These are phyloP conservation scores for Dysdera silvatica DNA, from an alignment of 1,140 invertebrate species.

Conservation along the genomic window DNA sequence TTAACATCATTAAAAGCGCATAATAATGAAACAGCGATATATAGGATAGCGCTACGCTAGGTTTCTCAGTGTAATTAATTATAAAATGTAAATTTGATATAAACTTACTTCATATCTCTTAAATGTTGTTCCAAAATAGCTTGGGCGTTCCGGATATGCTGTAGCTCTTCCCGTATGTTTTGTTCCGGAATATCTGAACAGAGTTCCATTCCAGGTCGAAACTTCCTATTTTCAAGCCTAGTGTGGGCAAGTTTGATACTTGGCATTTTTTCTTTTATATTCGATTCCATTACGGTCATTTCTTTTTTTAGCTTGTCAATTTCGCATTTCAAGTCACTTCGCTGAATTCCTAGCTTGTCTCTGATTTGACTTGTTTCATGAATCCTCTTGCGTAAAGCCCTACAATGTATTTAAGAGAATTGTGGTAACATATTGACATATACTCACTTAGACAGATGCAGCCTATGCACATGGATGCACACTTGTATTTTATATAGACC, in stretches of 20 bases:
- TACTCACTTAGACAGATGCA: too few species aligned
- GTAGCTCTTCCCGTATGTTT: slow-evolving; percentile 4
- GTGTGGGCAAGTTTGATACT: slow-evolving; percentile 20
- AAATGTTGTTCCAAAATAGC: slow-evolving; percentile 14
- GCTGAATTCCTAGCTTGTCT: slow-evolving; percentile 8
- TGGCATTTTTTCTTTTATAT: not conserved
- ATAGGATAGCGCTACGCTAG: too few species aligned
- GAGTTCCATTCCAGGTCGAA: slow-evolving; percentile 9
- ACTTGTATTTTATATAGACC: too few species aligned
- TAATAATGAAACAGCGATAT: too few species aligned
- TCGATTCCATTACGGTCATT: slow-evolving; percentile 4
- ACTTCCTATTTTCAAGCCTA: slow-evolving; percentile 15
- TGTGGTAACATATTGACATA: too few species aligned
- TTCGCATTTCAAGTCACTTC: slow-evolving; percentile 15
- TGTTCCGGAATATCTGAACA: not conserved
- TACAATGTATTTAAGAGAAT: too few species aligned
- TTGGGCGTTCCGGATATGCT: not conserved
- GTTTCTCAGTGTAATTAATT: too few species aligned
- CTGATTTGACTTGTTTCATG: slow-evolving; percentile 25
- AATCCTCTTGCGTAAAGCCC: slow-evolving; percentile 15
- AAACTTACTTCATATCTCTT: slow-evolving; percentile 17
- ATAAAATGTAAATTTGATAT: too few species aligned
- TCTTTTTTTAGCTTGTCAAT: slow-evolving; percentile 12
- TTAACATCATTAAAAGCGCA: too few species aligned
- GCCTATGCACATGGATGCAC: too few species aligned